Evolutionary conservation across 2,888 invertebrate genomes (phyloP).

Genomic region (Netelia virgata): DNA sequence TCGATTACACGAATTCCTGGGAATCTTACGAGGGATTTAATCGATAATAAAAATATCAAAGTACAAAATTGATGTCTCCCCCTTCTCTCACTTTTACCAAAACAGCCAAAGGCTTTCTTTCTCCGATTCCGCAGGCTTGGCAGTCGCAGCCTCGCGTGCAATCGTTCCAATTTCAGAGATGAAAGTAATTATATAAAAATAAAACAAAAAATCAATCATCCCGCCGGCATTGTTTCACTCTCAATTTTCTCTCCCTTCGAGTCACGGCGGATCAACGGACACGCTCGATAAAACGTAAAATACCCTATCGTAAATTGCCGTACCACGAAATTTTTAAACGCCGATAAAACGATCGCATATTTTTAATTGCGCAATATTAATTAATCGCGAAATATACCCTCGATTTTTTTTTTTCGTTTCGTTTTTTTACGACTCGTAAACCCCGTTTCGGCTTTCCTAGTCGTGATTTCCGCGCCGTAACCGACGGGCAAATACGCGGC

Average conservation of each 20-base stretch:
- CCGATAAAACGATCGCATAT: slow-evolving; percentile 16
- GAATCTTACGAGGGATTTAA: slow-evolving; percentile 37
- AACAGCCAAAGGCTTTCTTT: slow-evolving; percentile 62
- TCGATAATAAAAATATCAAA: slow-evolving; percentile 51
- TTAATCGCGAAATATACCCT: neutral
- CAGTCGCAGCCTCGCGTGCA: slow-evolving; percentile 36
- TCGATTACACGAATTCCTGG: slow-evolving; percentile 13
- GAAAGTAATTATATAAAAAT: slow-evolving; percentile 65
- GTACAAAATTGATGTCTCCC: slow-evolving; percentile 40
- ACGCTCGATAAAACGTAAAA: neutral
- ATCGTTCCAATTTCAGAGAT: slow-evolving; percentile 68
- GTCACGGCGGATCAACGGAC: neutral
- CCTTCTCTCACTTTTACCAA: neutral
- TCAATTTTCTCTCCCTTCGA: neutral
- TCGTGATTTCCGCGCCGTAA: neutral
- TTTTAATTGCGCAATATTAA: slow-evolving; percentile 7
- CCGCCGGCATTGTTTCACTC: slow-evolving; percentile 37
- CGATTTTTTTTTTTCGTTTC: slow-evolving; percentile 10
- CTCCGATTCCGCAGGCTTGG: slow-evolving; percentile 61
- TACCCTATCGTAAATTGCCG: slow-evolving; percentile 1
- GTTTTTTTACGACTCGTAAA: neutral
- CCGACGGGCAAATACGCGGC: neutral
- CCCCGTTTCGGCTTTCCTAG: neutral
- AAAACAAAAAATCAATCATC: slow-evolving; percentile 58
- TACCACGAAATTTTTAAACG: neutral